These are phyloP conservation scores for Chitala chitala DNA, from an alignment of 2,113 vertebrate genomes.

Conservation along the genomic window DNA sequence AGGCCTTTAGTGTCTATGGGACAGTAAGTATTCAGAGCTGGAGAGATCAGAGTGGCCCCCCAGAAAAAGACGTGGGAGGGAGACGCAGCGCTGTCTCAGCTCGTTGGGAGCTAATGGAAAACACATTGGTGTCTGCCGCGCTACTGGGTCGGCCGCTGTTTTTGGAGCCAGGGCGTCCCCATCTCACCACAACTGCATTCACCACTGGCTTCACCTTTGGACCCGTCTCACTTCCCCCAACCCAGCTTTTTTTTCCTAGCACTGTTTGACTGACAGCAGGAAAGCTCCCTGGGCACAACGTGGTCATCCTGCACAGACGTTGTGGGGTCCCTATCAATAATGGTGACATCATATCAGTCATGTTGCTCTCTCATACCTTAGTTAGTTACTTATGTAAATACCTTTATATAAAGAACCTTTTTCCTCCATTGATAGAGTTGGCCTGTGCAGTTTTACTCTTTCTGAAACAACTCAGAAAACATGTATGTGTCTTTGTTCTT, in stretches of 20 bases:
- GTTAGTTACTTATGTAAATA: no score
- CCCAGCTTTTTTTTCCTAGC: not conserved
- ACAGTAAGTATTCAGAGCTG: not conserved
- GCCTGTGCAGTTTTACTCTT: no score
- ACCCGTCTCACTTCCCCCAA: no score
- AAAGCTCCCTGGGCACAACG: not conserved
- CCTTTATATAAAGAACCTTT: no score
- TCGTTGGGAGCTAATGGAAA: not conserved
- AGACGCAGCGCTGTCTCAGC: not conserved
- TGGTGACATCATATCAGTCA: no score
- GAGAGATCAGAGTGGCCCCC: no score
- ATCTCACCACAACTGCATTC: not conserved
- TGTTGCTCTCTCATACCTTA: no score
- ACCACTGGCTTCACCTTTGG: not conserved
- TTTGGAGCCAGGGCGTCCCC: not conserved
- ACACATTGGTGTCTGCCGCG: not conserved
- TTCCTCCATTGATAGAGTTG: no score
- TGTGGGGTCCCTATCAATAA: no score
- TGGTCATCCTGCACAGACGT: not conserved
- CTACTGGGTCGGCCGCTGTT: not conserved
- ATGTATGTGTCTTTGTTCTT: no score
- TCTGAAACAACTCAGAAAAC: no score
- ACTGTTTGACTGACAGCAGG: not conserved
- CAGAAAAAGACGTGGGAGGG: no score
- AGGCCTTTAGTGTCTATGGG: not conserved